These are phyloP conservation scores for Deilephila porcellus DNA, from an alignment of 2,888 invertebrate species.

Conservation along the genomic window DNA sequence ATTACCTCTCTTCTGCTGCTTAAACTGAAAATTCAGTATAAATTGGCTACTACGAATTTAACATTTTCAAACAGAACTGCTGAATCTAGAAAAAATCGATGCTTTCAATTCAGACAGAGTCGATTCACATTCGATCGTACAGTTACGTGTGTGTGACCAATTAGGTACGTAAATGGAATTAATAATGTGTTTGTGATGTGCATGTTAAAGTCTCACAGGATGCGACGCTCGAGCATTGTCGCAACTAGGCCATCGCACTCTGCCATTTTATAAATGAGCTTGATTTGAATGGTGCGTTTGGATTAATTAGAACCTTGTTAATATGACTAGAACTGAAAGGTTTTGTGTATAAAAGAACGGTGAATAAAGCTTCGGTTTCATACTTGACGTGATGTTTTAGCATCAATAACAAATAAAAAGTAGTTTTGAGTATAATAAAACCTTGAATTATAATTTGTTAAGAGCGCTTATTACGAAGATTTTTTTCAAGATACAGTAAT, in stretches of 20 bases:
- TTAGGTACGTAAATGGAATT: constrained; percentile 60
- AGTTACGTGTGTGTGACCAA: constrained; percentile 42
- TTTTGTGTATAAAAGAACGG: too few relatives aligned
- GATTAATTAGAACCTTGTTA: background rate
- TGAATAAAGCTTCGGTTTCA: too few relatives aligned
- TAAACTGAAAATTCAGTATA: too few relatives aligned
- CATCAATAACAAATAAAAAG: too few relatives aligned
- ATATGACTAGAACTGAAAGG: background rate
- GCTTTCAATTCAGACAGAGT: background rate
- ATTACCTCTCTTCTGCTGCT: too few relatives aligned
- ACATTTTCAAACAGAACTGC: background rate
- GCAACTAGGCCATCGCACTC: constrained; percentile 6
- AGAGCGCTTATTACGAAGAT: too few relatives aligned
- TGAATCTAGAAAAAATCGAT: background rate
- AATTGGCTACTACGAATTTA: background rate
- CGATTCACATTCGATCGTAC: background rate
- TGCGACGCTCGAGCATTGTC: background rate
- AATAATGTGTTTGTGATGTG: constrained; percentile 46
- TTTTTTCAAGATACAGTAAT: too few relatives aligned
- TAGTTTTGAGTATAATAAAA: too few relatives aligned
- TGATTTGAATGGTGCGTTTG: background rate
- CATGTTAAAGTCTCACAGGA: constrained; percentile 51
- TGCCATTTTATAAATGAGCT: background rate
- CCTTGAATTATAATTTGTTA: too few relatives aligned
- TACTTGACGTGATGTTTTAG: too few relatives aligned